Evolutionary conservation across 2,113 vertebrate genomes (phyloP).

Genomic region (Sander lucioperca): DNA sequence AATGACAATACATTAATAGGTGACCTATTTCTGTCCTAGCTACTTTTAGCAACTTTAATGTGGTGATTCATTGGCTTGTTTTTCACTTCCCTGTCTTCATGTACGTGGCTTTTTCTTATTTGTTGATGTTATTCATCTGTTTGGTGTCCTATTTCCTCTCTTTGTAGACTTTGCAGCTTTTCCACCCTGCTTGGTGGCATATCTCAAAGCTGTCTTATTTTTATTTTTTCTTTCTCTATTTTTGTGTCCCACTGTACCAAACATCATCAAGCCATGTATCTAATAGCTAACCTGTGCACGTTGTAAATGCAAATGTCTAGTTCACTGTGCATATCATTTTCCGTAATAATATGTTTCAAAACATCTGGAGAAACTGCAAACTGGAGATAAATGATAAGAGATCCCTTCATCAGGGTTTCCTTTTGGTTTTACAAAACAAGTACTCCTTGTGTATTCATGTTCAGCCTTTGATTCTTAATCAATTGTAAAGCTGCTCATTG

Average conservation of each 20-base stretch:
- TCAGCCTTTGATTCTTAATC: background rate
- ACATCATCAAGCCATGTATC: background rate
- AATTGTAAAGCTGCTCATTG: background rate
- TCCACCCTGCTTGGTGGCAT: background rate
- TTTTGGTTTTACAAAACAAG: background rate
- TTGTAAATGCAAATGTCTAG: background rate
- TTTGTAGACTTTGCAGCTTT: background rate
- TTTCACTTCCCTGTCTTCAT: background rate
- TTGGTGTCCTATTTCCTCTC: background rate
- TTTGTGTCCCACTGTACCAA: background rate
- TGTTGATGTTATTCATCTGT: background rate
- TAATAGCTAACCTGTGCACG: background rate
- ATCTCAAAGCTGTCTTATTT: background rate
- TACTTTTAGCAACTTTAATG: background rate
- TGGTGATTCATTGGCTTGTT: background rate
- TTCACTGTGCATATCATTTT: background rate
- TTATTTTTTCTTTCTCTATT: background rate
- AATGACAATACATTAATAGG: too few relatives aligned
- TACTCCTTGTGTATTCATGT: background rate
- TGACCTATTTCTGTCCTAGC: background rate
- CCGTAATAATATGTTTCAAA: background rate
- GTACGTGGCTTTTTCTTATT: background rate
- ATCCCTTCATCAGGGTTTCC: background rate
- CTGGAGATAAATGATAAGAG: background rate
- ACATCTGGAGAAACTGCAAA: background rate